Evolutionary conservation across 1,140 invertebrate species (phyloP).

Genomic region (Streblospio benedicti): DNA sequence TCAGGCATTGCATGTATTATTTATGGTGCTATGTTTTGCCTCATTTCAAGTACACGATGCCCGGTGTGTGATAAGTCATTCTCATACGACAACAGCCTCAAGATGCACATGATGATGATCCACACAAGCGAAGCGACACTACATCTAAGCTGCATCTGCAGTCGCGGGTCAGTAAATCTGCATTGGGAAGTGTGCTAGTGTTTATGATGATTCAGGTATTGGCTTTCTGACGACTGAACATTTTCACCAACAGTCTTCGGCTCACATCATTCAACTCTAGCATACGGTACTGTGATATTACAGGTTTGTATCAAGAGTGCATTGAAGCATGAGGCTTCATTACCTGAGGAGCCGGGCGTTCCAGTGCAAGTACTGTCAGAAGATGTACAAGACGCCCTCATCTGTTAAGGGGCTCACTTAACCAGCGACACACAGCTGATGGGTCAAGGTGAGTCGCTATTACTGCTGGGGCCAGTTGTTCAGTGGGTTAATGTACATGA

Average conservation of each 20-base stretch:
- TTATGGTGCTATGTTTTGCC: too few relatives aligned
- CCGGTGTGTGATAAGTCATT: conserved; percentile 59
- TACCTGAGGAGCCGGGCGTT: conserved; percentile 24
- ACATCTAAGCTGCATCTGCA: conserved; percentile 66
- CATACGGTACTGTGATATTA: too few relatives aligned
- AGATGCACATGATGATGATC: conserved; percentile 66
- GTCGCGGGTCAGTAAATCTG: too few relatives aligned
- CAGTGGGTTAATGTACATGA: too few relatives aligned
- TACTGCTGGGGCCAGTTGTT: too few relatives aligned
- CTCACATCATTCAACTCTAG: too few relatives aligned
- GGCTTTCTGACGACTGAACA: too few relatives aligned
- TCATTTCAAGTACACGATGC: conserved; percentile 30
- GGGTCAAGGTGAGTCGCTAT: too few relatives aligned
- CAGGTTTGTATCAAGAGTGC: conserved; percentile 80
- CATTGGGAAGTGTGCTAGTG: too few relatives aligned
- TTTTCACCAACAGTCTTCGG: too few relatives aligned
- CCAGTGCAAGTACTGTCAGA: conserved; percentile 32
- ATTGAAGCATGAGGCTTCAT: conserved; percentile 53
- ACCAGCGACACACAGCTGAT: conserved; percentile 29
- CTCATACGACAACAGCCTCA: conserved; percentile 78
- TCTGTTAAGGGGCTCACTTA: conserved; percentile 29
- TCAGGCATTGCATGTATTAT: too few relatives aligned
- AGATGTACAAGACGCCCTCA: conserved; percentile 33
- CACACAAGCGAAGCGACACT: conserved; percentile 75
- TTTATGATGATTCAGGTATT: too few relatives aligned